A percentile compares a stretch with the other conserved stretches of the same genome.
phyloP scores from a whole-genome alignment of 2,113 vertebrate genomes.

The Lycocorax pyrrhopterus region DNA sequence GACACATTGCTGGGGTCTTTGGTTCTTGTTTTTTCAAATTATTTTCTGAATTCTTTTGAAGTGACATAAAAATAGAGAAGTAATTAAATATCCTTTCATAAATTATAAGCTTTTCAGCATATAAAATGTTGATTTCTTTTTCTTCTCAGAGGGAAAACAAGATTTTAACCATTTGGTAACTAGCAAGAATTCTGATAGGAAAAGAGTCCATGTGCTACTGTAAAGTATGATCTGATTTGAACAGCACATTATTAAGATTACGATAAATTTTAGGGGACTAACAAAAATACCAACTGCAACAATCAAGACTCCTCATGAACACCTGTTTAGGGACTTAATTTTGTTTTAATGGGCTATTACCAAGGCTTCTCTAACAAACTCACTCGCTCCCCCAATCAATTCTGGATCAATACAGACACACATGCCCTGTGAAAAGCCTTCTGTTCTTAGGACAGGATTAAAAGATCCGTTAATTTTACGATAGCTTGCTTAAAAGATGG shows the following conservation, averaged over 20 bases:
- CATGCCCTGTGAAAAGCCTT: conserved; percentile 65
- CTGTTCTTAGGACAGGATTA: conserved; percentile 75
- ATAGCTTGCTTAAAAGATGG: conserved; percentile 61
- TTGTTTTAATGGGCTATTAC: conserved; percentile 73
- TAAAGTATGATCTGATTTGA: not conserved
- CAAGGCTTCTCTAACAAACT: conserved; percentile 67
- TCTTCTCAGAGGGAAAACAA: not conserved
- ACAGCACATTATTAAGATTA: conserved; percentile 16
- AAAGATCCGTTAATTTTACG: conserved; percentile 64
- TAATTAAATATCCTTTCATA: not conserved
- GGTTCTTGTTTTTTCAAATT: not conserved
- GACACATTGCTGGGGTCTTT: not conserved
- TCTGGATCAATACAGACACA: conserved; percentile 77
- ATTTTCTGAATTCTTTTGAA: not conserved
- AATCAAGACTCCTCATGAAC: conserved; percentile 58
- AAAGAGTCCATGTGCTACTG: not conserved
- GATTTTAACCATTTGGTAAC: not conserved
- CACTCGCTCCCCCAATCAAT: conserved; percentile 64
- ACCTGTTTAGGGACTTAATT: conserved; percentile 75
- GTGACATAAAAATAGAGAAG: not conserved
- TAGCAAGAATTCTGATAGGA: not conserved
- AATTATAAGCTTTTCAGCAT: not conserved
- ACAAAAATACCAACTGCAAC: conserved; percentile 59
- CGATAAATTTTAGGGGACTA: conserved; percentile 35
- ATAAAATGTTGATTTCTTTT: not conserved